Base-by-base conservation (phyloP, 2,888 invertebrate species). In the Synergus umbraculus region DNA sequence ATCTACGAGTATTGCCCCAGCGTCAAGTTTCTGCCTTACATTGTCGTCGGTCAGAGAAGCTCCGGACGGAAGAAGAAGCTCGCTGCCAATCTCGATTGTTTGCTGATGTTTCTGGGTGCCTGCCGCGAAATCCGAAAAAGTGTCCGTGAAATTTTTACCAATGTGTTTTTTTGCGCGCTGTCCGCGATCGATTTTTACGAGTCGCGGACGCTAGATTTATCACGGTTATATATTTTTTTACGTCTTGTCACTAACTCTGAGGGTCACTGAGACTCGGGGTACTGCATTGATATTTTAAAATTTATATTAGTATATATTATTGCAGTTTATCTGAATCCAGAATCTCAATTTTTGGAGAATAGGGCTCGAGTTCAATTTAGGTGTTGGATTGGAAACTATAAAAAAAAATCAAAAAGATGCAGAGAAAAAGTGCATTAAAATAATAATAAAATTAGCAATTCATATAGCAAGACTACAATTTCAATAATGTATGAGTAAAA, bases 1-100 rank as follows among this genome's bases (percentile, higher is more conserved):
- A 85, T 95, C 92, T 84, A 88, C 94, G 91, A 88, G 90, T 88
- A 90, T 94, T 89, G 89, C 93, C 87, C 85, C 93, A 89, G 92
- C 92, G 90, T 85, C 92, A 93, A 93, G 93, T 93, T 93, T 93
- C 94, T 89, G 91, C 88, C 91, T 86, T 63, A 90, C 90, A 7
- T 89, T 89, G 86, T 91, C 90, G 81, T 92, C 92, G 44, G 89
- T 91, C 64, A 90, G 84, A 54, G 91, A 90, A 4, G 90, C 88
- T 54, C 90, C 91, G 18, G 88, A 85, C 2, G 92, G 91, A 46
- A 91, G 85, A 46, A 92, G 86, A 79, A 90, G 91, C 85, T 92
- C 92, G 83, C 91, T 91, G 79, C 92, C 92, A 13, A 92, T 91
- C 83, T 92, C 92, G 85, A 92, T 91, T 81, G 89, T 86, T 82